These are phyloP conservation scores for Salticus scenicus DNA, from an alignment of 2,888 invertebrate species.

Conservation along the genomic window DNA sequence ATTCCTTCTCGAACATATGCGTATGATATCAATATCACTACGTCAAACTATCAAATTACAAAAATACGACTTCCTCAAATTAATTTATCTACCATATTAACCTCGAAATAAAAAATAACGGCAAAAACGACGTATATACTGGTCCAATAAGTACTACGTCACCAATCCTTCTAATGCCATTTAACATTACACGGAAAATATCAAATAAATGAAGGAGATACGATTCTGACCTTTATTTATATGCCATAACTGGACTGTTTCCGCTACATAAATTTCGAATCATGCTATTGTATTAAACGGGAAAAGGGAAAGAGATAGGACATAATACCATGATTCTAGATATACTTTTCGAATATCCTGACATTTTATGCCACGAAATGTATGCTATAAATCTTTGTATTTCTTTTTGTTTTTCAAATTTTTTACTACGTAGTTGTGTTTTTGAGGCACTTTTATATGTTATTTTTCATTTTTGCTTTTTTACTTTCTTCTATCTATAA, in stretches of 20 bases:
- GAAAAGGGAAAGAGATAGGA: not conserved
- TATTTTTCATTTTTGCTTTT: not conserved
- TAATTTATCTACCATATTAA: no score
- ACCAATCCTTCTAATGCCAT: not conserved
- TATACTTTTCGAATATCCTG: slow-evolving; percentile 19
- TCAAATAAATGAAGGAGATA: slow-evolving; percentile 14
- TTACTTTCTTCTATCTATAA: no score
- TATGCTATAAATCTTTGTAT: slow-evolving; percentile 10
- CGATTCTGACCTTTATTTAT: slow-evolving; percentile 9
- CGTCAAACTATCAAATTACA: no score
- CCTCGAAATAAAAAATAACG: no score
- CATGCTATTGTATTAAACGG: not conserved
- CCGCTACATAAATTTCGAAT: slow-evolving; percentile 16
- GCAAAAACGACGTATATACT: no score
- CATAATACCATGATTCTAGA: slow-evolving; percentile 6
- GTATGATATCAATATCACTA: no score
- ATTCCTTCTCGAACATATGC: no score
- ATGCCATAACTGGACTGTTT: slow-evolving; percentile 17
- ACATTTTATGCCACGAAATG: slow-evolving; percentile 6
- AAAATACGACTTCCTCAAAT: no score
- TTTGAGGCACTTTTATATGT: not conserved
- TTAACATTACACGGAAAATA: not conserved
- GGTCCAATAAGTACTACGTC: no score
- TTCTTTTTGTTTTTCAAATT: not conserved
- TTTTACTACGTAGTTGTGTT: not conserved